Percentiles rank a stretch among this genome's conserved stretches.
Conservation (phyloP, 2,888 invertebrate genomes). For the Leptinotarsa haldemani region DNA sequence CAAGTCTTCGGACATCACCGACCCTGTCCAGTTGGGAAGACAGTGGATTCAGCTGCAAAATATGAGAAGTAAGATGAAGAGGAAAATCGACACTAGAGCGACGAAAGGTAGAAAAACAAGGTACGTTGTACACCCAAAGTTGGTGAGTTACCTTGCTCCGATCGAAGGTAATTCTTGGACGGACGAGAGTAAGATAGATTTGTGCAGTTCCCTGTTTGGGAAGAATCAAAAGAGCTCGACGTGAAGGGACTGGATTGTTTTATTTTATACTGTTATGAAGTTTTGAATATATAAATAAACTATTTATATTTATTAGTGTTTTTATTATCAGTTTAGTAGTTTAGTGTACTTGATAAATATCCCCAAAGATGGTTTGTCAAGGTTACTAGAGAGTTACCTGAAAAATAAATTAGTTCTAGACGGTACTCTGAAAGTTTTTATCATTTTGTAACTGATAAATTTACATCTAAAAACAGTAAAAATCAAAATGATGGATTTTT, state of each 20-base stretch:
- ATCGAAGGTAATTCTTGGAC: constrained; percentile 76
- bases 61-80: constrained; percentile 90
- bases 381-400: too few relatives aligned
- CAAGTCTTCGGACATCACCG: constrained; percentile 85
- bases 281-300: constrained; percentile 4
- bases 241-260: neutral
- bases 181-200: constrained; percentile 82
- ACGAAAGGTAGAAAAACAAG: constrained; percentile 94
- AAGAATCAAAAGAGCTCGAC: constrained; percentile 55
- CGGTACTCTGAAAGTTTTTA: too few relatives aligned
- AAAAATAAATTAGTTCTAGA: too few relatives aligned
- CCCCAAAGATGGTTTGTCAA: too few relatives aligned
- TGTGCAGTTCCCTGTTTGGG: constrained; percentile 86
- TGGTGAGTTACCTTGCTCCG: constrained; percentile 93
- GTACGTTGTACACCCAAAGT: constrained; percentile 85
- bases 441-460: too few relatives aligned
- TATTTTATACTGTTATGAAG: constrained; percentile 5
- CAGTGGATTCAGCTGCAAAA: constrained; percentile 95
- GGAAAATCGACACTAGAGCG: constrained; percentile 91
- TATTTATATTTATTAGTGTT: neutral
- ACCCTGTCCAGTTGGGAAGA: constrained; percentile 86
- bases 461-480: too few relatives aligned
- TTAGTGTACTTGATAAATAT: too few relatives aligned
- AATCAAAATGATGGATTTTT: too few relatives aligned
- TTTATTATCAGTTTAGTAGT: neutral